phyloP scores from a whole-genome alignment of 2,888 invertebrate species.

The Oasisia sp. region DNA sequence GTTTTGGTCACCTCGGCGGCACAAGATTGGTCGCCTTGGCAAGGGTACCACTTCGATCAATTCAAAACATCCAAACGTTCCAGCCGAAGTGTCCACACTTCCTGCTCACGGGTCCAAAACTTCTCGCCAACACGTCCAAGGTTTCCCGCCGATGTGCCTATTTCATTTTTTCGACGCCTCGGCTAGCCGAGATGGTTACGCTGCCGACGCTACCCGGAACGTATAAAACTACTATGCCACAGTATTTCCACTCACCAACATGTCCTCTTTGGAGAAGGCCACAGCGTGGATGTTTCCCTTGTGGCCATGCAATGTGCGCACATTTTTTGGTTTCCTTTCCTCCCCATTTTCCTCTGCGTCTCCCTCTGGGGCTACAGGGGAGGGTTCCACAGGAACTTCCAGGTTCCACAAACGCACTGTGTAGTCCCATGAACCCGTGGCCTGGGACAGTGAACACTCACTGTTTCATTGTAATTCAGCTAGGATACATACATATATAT shows the following conservation, averaged over 20 bases:
- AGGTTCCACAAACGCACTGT: conserved; percentile 59
- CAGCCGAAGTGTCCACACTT: no score
- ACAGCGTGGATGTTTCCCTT: conserved; percentile 61
- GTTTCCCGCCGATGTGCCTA: no score
- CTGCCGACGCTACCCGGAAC: no score
- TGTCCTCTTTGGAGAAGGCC: conserved; percentile 61
- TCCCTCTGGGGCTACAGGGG: background rate
- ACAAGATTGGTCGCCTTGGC: no score
- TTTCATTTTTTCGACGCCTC: no score
- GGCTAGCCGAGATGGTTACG: no score
- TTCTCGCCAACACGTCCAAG: no score
- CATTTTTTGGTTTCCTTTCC: conserved; percentile 35
- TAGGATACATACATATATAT: background rate
- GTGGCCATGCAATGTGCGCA: conserved; percentile 55
- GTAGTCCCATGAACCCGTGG: conserved; percentile 63
- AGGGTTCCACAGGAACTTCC: conserved; percentile 28
- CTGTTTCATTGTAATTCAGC: no score
- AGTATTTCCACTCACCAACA: conserved; percentile 51
- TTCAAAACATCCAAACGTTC: no score
- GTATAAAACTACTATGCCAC: background rate
- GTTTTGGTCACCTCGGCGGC: no score
- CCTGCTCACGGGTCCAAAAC: no score
- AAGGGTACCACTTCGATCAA: no score
- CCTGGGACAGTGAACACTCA: conserved; percentile 46
- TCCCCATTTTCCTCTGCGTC: background rate